Percentiles rank a stretch among this genome's conserved stretches.
Conservation (phyloP, 1,140 invertebrate species). For the Odontomachus brunneus region DNA sequence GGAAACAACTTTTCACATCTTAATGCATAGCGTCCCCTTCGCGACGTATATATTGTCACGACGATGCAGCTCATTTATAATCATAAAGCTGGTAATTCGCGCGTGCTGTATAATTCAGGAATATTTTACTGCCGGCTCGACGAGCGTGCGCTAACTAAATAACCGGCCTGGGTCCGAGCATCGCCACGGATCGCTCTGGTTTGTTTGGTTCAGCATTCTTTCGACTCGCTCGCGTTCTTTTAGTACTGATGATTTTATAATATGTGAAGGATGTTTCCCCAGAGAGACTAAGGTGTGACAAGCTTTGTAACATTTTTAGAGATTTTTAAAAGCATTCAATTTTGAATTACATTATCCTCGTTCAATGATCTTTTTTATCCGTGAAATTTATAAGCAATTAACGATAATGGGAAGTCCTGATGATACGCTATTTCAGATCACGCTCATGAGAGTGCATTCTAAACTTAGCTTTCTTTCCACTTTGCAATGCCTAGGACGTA, state of each 20-base stretch:
- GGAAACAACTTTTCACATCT: slow-evolving; percentile 60
- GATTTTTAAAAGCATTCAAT: no score
- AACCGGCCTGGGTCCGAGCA: slow-evolving; percentile 23
- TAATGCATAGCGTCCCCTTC: slow-evolving; percentile 51
- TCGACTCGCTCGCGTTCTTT: slow-evolving; percentile 30
- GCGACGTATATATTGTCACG: slow-evolving; percentile 54
- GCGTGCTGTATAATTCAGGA: slow-evolving; percentile 57
- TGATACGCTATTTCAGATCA: no score
- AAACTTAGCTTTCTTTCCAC: no score
- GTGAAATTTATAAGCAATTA: no score
- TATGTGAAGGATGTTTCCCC: slow-evolving; percentile 3
- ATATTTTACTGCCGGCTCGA: slow-evolving; percentile 53
- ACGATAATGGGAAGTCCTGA: no score
- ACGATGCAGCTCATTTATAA: slow-evolving; percentile 57
- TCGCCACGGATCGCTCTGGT: slow-evolving; percentile 32
- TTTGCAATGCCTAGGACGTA: neutral
- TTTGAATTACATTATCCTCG: no score
- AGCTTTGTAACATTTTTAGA: no score
- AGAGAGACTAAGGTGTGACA: neutral
- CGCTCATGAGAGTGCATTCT: no score
- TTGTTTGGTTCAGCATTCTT: slow-evolving; percentile 14
- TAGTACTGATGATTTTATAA: slow-evolving; percentile 25
- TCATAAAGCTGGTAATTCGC: slow-evolving; percentile 58
- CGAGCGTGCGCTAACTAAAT: slow-evolving; percentile 55
- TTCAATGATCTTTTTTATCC: no score